Evolutionary conservation across 2,888 invertebrate genomes (phyloP).

Genomic region (Argynnis bischoffii): DNA sequence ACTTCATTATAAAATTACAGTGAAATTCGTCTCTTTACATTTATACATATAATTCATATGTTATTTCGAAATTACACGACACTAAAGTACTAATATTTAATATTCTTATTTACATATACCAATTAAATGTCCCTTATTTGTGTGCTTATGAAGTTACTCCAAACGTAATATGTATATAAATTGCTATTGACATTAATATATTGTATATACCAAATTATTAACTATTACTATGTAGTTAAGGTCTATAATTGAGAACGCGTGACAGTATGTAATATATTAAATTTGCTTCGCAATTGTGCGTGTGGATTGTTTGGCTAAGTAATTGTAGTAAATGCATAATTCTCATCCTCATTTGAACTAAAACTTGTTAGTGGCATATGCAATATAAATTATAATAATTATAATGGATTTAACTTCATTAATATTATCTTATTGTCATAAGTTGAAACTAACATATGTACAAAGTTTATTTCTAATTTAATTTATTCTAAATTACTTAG

Average conservation of each 20-base stretch:
- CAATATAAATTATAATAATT: slow-evolving; percentile 15
- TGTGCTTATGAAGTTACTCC: slow-evolving; percentile 11
- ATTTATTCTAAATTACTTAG: too few species aligned
- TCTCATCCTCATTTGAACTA: slow-evolving; percentile 33
- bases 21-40: not conserved
- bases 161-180: slow-evolving; percentile 11
- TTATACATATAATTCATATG: too few species aligned
- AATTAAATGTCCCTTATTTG: slow-evolving; percentile 11
- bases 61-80: too few species aligned
- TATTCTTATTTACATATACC: slow-evolving; percentile 2
- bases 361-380: slow-evolving; percentile 45
- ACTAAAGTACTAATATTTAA: not conserved
- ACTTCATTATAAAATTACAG: not conserved
- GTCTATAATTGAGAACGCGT: slow-evolving; percentile 6
- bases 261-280: slow-evolving; percentile 14
- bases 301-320: slow-evolving; percentile 46
- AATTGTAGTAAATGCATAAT: slow-evolving; percentile 57
- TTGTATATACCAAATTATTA: not conserved
- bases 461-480: too few species aligned
- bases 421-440: not conserved
- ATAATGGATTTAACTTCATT: not conserved
- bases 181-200: slow-evolving; percentile 13
- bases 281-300: slow-evolving; percentile 26
- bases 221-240: slow-evolving; percentile 6
- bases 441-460: too few species aligned